A percentile compares a stretch with the other conserved stretches of the same genome.
These are phyloP conservation scores for Drosophila anceps DNA, from an alignment of 2,888 invertebrate species.

Conservation along the genomic window DNA sequence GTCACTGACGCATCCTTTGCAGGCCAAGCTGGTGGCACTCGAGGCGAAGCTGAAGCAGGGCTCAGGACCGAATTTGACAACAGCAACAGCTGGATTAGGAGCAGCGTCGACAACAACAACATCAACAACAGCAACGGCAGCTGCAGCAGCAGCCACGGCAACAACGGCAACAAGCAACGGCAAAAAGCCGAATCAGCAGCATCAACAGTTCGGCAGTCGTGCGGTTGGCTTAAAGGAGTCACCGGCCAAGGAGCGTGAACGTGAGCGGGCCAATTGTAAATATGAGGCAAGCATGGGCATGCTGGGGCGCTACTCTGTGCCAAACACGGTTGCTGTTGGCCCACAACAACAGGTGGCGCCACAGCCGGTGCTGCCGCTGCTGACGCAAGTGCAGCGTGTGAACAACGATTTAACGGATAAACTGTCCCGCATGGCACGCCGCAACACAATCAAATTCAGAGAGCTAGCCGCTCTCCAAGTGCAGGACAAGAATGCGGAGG, in stretches of 20 bases:
- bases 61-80: constrained; percentile 2
- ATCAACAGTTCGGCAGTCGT: constrained; percentile 5
- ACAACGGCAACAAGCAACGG: background rate
- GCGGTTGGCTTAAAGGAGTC: constrained; percentile 12
- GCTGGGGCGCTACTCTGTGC: constrained; percentile 29
- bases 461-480: constrained; percentile 55
- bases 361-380: constrained; percentile 31
- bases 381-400: constrained; percentile 50
- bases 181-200: constrained; percentile 6
- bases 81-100: background rate
- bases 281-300: constrained; percentile 14
- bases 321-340: constrained; percentile 8
- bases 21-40: constrained; percentile 34
- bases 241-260: background rate
- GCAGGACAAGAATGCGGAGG: constrained; percentile 76
- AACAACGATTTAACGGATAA: constrained; percentile 49
- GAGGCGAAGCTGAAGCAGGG: constrained; percentile 38
- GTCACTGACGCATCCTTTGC: constrained; percentile 19
- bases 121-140: background rate
- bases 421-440: constrained; percentile 41
- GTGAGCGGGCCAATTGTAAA: constrained; percentile 8
- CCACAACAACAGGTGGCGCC: constrained; percentile 13
- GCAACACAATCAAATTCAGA: constrained; percentile 50
- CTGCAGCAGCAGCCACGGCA: background rate
- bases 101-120: background rate